Conservation (phyloP, 2,113 vertebrate species). For the Rhea americana region DNA sequence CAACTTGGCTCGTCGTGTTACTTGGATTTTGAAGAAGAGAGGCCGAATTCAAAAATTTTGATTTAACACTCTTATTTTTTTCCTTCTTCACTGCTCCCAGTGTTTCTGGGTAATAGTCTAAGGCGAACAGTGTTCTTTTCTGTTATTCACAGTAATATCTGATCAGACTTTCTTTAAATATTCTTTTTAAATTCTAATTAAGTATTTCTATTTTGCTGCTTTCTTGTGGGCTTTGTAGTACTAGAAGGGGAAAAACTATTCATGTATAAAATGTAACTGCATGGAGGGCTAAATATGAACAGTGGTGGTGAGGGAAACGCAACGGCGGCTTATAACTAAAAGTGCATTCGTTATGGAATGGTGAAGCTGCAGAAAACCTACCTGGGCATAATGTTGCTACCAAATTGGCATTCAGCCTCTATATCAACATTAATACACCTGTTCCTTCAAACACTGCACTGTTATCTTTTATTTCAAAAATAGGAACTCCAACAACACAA, state of each 20-base stretch:
- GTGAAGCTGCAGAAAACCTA: neutral
- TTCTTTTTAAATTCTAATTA: neutral
- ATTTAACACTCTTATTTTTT: neutral
- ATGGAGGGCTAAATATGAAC: neutral
- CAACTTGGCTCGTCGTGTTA: neutral
- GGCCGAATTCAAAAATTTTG: fast-evolving
- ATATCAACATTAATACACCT: neutral
- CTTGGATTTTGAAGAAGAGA: neutral
- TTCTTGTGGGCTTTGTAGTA: neutral
- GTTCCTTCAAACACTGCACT: neutral
- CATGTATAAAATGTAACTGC: neutral
- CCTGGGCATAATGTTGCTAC: fast-evolving
- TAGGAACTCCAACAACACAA: neutral
- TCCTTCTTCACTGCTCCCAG: neutral
- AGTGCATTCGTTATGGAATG: neutral
- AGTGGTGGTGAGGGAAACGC: neutral
- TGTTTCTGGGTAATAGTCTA: neutral
- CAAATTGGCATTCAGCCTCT: neutral
- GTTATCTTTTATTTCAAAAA: slow-evolving; percentile 11
- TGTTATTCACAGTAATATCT: neutral
- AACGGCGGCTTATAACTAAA: neutral
- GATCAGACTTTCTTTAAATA: neutral
- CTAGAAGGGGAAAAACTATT: neutral
- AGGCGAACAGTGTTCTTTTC: neutral
- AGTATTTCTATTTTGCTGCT: neutral